phyloP scores from a whole-genome alignment of 2,113 vertebrate genomes.

The Microcebus griseorufus region DNA sequence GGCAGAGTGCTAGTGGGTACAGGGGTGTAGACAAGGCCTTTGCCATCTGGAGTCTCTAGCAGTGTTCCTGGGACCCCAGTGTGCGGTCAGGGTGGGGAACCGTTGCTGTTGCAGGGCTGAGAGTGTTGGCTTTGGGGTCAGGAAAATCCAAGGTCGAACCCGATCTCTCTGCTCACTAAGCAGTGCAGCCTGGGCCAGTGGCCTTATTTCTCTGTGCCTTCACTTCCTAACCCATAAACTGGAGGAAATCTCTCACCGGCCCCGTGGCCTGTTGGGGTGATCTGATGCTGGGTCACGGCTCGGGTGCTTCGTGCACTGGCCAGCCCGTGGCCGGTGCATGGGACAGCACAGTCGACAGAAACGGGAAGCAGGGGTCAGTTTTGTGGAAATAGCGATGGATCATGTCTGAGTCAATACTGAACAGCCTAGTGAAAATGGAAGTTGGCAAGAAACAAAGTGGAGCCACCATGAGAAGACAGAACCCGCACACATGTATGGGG shows the following conservation, averaged over 20 bases:
- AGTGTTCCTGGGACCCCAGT: background rate
- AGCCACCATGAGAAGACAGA: background rate
- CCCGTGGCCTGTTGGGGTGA: background rate
- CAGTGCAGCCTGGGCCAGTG: background rate
- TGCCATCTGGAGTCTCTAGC: background rate
- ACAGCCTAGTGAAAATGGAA: background rate
- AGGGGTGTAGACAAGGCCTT: background rate
- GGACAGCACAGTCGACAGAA: background rate
- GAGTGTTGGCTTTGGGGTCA: background rate
- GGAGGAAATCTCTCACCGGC: background rate
- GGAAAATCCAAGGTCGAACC: background rate
- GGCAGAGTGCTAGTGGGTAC: rapidly evolving
- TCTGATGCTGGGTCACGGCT: rapidly evolving
- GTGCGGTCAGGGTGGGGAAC: background rate
- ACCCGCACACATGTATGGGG: background rate
- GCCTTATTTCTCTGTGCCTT: background rate
- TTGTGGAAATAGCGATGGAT: background rate
- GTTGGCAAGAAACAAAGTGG: background rate
- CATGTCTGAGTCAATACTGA: rapidly evolving
- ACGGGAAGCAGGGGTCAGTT: background rate
- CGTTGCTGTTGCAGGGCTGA: rapidly evolving
- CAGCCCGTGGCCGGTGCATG: rapidly evolving
- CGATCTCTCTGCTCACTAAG: background rate
- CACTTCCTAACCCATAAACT: background rate
- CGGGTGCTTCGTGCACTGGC: rapidly evolving